Evolutionary conservation across 2,113 vertebrate genomes (phyloP).

Genomic region (Electrona antarctica): DNA sequence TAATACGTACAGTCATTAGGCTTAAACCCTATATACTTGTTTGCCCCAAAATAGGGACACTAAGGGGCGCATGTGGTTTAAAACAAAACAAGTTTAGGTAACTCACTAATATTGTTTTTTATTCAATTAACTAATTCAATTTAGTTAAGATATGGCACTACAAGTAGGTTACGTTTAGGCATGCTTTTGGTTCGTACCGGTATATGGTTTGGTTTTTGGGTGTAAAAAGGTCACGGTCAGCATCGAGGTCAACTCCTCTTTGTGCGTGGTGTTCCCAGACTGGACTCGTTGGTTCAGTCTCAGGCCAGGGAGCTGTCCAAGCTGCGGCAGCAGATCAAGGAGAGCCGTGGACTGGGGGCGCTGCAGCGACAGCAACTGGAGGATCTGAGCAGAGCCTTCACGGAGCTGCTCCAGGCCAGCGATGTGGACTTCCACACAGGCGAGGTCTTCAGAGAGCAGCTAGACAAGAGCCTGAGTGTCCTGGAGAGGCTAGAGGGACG

Average conservation of each 20-base stretch:
- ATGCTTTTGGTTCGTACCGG: background rate
- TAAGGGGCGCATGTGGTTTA: too few relatives aligned
- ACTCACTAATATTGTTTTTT: too few relatives aligned
- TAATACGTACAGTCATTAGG: background rate
- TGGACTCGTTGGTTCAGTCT: slow-evolving; percentile 86
- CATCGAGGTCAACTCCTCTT: background rate
- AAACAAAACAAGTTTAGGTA: too few relatives aligned
- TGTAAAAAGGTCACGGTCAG: too few relatives aligned
- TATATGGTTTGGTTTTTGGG: background rate
- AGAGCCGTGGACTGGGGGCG: slow-evolving; percentile 79
- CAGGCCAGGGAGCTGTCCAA: slow-evolving; percentile 88
- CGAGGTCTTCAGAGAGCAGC: slow-evolving; percentile 84
- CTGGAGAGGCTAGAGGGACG: slow-evolving; percentile 83
- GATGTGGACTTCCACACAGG: slow-evolving; percentile 82
- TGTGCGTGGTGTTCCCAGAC: slow-evolving; percentile 69
- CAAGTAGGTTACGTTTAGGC: background rate
- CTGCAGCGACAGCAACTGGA: slow-evolving; percentile 83
- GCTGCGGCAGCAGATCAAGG: slow-evolving; percentile 87
- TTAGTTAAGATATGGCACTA: too few relatives aligned
- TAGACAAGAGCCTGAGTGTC: slow-evolving; percentile 81
- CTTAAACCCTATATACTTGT: background rate
- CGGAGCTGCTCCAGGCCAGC: slow-evolving; percentile 85
- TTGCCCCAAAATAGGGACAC: too few relatives aligned
- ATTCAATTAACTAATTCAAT: too few relatives aligned
- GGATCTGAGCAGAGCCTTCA: slow-evolving; percentile 82